Conservation (phyloP, 2,113 vertebrate genomes). For the Telmatochromis sp. region DNA sequence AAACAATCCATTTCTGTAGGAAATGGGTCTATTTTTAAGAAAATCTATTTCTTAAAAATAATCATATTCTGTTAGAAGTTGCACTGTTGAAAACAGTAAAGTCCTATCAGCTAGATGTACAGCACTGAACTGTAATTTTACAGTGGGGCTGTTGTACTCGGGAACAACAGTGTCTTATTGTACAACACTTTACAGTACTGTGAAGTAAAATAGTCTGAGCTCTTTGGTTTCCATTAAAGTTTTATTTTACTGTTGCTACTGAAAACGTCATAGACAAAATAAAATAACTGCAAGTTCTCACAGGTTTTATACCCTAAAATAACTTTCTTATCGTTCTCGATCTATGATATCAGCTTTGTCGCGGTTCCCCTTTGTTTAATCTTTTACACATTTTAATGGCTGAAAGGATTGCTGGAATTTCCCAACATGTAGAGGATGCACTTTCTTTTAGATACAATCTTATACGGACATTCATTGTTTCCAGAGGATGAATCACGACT, state of each 20-base stretch:
- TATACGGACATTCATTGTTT: neutral
- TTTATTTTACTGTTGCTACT: neutral
- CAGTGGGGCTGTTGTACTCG: neutral
- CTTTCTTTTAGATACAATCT: neutral
- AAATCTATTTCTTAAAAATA: neutral
- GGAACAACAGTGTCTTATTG: neutral
- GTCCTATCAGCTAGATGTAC: neutral
- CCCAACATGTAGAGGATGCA: neutral
- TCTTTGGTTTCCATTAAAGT: neutral
- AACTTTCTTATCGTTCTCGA: neutral
- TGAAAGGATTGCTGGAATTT: neutral
- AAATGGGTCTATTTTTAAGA: neutral
- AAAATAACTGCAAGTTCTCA: neutral
- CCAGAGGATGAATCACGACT: neutral
- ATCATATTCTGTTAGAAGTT: neutral
- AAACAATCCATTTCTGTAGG: neutral
- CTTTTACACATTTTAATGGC: neutral
- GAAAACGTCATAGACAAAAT: accelerated
- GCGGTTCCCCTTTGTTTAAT: neutral
- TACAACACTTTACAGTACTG: neutral
- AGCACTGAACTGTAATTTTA: neutral
- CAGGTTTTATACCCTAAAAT: neutral
- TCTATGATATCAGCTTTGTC: accelerated
- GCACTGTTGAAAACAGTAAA: neutral
- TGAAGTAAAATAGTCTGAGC: neutral